Percentiles rank a stretch among this genome's conserved stretches.
Conservation (phyloP, 2,797 vertebrate genomes). For the Anabacerthia variegaticeps region DNA sequence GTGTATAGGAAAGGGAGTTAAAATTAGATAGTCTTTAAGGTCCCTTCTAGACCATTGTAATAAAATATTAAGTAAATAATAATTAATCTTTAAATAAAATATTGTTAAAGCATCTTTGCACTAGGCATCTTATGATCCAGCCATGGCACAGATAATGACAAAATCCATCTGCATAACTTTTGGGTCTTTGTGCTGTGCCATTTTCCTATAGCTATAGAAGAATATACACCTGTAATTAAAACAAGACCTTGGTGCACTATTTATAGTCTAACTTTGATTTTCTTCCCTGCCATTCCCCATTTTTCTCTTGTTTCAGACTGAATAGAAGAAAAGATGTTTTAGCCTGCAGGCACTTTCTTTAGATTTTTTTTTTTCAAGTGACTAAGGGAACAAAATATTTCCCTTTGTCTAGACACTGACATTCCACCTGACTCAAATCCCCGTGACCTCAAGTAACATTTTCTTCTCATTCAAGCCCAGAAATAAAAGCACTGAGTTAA, state of each 20-base stretch:
- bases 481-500: neutral
- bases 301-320: neutral
- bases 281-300: neutral
- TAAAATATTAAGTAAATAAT: neutral
- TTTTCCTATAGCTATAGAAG: neutral
- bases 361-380: neutral
- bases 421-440: neutral
- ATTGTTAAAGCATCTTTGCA: neutral
- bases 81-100: neutral
- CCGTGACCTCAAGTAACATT: neutral
- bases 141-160: neutral
- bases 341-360: neutral
- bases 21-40: too few species aligned
- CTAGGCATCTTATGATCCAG: neutral
- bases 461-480: neutral
- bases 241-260: neutral
- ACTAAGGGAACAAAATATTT: conserved; percentile 26
- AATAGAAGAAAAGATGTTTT: neutral
- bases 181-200: neutral
- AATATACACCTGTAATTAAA: neutral
- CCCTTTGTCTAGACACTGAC: neutral
- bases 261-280: neutral
- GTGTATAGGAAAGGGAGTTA: too few species aligned
- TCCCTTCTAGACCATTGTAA: too few species aligned
- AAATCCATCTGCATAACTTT: neutral